phyloP scores from a whole-genome alignment of 2,888 invertebrate species.

The Cephonodes hylas region DNA sequence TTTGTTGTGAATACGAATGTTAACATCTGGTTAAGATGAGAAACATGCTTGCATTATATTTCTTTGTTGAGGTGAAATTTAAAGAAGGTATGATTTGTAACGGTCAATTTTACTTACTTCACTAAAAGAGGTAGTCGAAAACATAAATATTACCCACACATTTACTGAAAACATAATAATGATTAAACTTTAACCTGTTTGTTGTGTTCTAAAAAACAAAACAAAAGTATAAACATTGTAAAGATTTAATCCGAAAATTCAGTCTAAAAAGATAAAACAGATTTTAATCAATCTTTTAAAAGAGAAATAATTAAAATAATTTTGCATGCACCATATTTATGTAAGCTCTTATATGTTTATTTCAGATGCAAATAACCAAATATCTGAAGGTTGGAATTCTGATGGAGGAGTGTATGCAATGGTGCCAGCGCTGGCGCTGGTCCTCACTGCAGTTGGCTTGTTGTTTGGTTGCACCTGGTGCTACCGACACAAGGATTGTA shows the following conservation, averaged over 20 bases:
- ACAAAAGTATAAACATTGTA: too few species aligned
- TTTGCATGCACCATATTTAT: too few species aligned
- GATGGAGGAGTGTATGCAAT: conserved; percentile 52
- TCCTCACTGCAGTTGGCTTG: conserved; percentile 63
- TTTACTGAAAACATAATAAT: not conserved
- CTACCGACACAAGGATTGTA: conserved; percentile 73
- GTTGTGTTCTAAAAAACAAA: not conserved
- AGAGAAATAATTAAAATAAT: too few species aligned
- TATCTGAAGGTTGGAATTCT: conserved; percentile 49
- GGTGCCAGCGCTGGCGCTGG: conserved; percentile 70
- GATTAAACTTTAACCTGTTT: not conserved
- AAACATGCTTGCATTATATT: conserved; percentile 9
- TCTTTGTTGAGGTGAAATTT: not conserved
- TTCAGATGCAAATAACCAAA: conserved; percentile 19
- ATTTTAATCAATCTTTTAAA: too few species aligned
- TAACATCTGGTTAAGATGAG: conserved; percentile 15
- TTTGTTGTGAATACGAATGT: not conserved
- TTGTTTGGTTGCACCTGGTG: conserved; percentile 78
- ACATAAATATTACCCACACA: not conserved
- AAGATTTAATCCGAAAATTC: too few species aligned
- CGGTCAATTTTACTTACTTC: not conserved
- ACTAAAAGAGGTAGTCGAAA: not conserved
- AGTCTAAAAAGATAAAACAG: too few species aligned
- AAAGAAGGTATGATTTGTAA: not conserved
- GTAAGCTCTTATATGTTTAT: too few species aligned